phyloP scores from a whole-genome alignment of 2,888 invertebrate species.

The Synergus itoensis region DNA sequence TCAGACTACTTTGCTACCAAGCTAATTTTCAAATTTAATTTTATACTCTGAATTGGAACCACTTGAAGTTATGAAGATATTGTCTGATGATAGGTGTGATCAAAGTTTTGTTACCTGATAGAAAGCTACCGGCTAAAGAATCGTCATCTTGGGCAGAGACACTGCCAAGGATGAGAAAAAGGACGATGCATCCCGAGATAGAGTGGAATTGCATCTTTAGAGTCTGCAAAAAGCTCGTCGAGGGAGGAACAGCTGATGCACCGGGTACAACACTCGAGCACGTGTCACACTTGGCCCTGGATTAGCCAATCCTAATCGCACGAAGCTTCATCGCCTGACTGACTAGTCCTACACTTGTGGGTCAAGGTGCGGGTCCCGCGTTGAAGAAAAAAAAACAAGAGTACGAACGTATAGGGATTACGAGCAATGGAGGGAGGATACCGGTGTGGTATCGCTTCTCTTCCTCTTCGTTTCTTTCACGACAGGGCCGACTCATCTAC shows the following conservation, averaged over 20 bases:
- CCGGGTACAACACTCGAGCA: constrained; percentile 31
- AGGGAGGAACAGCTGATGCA: constrained; percentile 34
- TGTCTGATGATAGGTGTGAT: neutral
- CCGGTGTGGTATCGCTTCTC: constrained; percentile 43
- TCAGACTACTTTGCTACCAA: neutral
- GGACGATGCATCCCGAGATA: constrained; percentile 44
- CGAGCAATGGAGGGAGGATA: constrained; percentile 60
- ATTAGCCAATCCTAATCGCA: constrained; percentile 71
- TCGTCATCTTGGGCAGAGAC: constrained; percentile 81
- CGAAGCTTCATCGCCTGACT: constrained; percentile 73
- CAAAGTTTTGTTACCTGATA: constrained; percentile 83
- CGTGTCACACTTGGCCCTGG: constrained; percentile 60
- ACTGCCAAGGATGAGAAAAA: constrained; percentile 47
- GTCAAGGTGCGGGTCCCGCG: constrained; percentile 72
- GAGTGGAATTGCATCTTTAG: constrained; percentile 47
- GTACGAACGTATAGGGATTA: constrained; percentile 56
- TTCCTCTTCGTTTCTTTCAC: constrained; percentile 60
- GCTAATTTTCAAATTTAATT: neutral
- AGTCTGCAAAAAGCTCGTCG: constrained; percentile 29
- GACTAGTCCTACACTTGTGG: constrained; percentile 69
- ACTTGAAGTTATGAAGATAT: neutral
- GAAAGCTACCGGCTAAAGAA: constrained; percentile 89
- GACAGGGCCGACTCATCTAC: constrained; percentile 52
- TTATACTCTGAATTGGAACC: neutral
- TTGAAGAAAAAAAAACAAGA: constrained; percentile 54